These are phyloP conservation scores for Cataglyphis livida DNA, from an alignment of 2,888 invertebrate genomes.

Conservation along the genomic window DNA sequence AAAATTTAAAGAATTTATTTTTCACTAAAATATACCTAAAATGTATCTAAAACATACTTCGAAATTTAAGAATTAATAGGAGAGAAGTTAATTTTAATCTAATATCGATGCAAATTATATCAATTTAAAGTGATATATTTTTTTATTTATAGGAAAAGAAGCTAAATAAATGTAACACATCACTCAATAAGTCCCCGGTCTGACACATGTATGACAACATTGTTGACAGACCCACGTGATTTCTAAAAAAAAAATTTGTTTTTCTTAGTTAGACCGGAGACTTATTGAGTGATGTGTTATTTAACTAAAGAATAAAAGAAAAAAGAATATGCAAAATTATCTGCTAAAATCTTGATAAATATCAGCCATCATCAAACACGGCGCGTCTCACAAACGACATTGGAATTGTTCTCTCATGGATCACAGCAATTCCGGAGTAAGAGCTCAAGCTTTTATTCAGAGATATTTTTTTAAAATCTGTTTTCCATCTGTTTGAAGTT, in stretches of 20 bases:
- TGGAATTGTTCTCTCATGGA: conserved; percentile 19
- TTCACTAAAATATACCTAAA: background rate
- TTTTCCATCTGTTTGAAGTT: background rate
- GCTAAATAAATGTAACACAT: conserved; percentile 10
- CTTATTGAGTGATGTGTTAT: no score
- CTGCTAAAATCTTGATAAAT: conserved; percentile 35
- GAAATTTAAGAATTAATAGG: background rate
- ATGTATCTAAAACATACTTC: background rate
- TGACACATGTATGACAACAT: no score
- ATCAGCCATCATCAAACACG: background rate
- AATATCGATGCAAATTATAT: background rate
- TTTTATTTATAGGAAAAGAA: background rate
- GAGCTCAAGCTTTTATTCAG: conserved; percentile 28
- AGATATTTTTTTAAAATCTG: conserved; percentile 29
- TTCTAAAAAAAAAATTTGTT: no score
- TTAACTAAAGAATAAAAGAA: background rate
- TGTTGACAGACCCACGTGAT: no score
- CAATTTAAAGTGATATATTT: background rate
- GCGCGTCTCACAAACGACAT: background rate
- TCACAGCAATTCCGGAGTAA: conserved; percentile 23
- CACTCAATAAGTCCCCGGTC: no score
- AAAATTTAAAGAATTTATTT: background rate
- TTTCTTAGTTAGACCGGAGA: no score
- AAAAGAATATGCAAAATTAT: background rate
- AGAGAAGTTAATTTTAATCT: background rate